Evolutionary conservation across 2,888 invertebrate genomes (phyloP).

Genomic region (Parelbella ahira): DNA sequence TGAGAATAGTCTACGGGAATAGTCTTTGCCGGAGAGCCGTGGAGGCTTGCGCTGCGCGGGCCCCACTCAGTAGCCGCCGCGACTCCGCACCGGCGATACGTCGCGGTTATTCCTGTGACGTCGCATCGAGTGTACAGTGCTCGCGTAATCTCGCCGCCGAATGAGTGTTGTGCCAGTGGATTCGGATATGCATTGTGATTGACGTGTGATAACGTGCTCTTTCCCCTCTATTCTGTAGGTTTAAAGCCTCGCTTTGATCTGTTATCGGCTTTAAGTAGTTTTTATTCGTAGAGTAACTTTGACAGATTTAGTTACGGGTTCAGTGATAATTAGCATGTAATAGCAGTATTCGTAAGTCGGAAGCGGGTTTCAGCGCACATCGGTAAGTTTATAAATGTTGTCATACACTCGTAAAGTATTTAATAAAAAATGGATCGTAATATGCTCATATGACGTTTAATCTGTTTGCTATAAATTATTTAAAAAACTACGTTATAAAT

Average conservation of each 20-base stretch:
- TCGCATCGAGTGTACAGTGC: slow-evolving; percentile 53
- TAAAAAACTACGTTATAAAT: too few species aligned
- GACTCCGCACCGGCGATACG: slow-evolving; percentile 49
- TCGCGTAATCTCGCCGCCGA: slow-evolving; percentile 40
- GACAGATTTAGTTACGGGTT: slow-evolving; percentile 12
- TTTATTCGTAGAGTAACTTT: slow-evolving; percentile 19
- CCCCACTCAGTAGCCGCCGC: slow-evolving; percentile 58
- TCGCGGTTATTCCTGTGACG: slow-evolving; percentile 31
- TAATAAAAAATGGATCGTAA: too few species aligned
- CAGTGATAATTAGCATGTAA: slow-evolving; percentile 16
- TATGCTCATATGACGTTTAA: too few species aligned
- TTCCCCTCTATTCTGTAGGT: too few species aligned
- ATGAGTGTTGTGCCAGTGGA: slow-evolving; percentile 36
- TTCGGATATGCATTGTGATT: slow-evolving; percentile 30
- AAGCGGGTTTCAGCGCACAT: slow-evolving; percentile 8
- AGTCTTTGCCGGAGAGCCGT: slow-evolving; percentile 54
- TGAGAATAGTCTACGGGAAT: slow-evolving; percentile 36
- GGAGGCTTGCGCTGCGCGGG: slow-evolving; percentile 63
- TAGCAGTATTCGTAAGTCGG: slow-evolving; percentile 6
- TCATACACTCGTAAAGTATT: too few species aligned
- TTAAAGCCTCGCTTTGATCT: too few species aligned
- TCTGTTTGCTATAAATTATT: too few species aligned
- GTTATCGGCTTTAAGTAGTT: not conserved
- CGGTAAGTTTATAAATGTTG: slow-evolving; percentile 26
- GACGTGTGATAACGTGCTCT: slow-evolving; percentile 27